Percentiles rank a stretch among this genome's conserved stretches.
Conservation (phyloP, 1,140 invertebrate species). For the Diorhabda sublineata region DNA sequence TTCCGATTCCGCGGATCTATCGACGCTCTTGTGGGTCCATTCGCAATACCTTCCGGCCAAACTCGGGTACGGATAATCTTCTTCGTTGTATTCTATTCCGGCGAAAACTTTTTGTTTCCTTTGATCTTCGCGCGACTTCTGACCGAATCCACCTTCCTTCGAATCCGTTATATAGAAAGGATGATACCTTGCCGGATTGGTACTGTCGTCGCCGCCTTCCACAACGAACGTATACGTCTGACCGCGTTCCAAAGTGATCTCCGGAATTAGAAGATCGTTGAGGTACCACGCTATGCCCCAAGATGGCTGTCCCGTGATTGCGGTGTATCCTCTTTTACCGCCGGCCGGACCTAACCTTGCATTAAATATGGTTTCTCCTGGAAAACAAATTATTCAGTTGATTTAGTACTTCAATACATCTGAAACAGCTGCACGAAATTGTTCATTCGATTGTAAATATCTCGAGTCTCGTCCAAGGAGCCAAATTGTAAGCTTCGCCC, state of each 20-base stretch:
- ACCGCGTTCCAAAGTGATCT: slow-evolving; percentile 83
- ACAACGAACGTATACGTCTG: slow-evolving; percentile 84
- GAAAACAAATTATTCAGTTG: slow-evolving; percentile 9
- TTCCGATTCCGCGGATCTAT: slow-evolving; percentile 59
- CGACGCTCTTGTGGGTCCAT: slow-evolving; percentile 69
- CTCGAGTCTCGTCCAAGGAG: no score
- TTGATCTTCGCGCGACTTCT: slow-evolving; percentile 67
- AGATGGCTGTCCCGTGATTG: slow-evolving; percentile 73
- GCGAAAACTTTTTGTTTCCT: slow-evolving; percentile 63
- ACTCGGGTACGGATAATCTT: slow-evolving; percentile 73
- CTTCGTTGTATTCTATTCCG: slow-evolving; percentile 69
- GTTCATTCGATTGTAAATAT: no score
- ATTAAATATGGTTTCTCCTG: slow-evolving; percentile 58
- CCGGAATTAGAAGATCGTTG: slow-evolving; percentile 85
- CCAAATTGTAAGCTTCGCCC: no score
- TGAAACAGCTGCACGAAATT: background rate
- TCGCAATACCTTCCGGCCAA: slow-evolving; percentile 73
- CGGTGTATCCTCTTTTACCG: slow-evolving; percentile 72
- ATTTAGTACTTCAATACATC: slow-evolving; percentile 10
- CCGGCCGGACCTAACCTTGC: slow-evolving; percentile 81
- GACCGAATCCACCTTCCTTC: slow-evolving; percentile 75
- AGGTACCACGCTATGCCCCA: slow-evolving; percentile 94
- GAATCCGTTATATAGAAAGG: slow-evolving; percentile 91
- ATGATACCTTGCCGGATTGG: slow-evolving; percentile 76
- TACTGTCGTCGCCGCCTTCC: slow-evolving; percentile 70